Base-by-base conservation (phyloP, 2,113 vertebrate genomes). In the Hylia prasina region DNA sequence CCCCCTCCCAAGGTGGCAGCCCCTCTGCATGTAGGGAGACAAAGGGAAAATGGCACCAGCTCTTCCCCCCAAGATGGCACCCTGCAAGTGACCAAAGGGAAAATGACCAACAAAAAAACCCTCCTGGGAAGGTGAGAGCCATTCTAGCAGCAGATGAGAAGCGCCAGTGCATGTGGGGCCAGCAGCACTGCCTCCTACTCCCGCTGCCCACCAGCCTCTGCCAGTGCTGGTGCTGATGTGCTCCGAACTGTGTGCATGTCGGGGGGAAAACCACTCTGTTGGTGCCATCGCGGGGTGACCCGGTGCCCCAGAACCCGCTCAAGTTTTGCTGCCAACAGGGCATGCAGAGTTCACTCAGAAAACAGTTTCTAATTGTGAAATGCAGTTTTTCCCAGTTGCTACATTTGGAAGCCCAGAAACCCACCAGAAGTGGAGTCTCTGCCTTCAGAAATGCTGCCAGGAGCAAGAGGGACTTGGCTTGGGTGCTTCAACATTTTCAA, bases 251-350 rank as follows among this genome's bases (percentile, higher is more conserved):
- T 7, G n/a, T 4, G 1, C 33, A 44, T 16, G 15, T 11, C 1
- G 7, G 35, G 45, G 42, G 14, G 2, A 30, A 15, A 37, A 24
- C 16, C 3, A 3, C 35, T 15, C 57, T 51, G 13, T 2, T 15
- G 45, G 45, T 25, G 35, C 27, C 2, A 4, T 1, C 2, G 3
- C 0, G 7, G 44, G 57, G 28, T 40, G 30, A 42, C 23, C 30
- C 1, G 2, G 30, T 6, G 8, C 17, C 28, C 45, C 35, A 13
- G 45, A 8, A 40, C 45, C 37, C 3, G 17, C 47, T 42, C 18
- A 3, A 42, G 58, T 24, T 51, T 25, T 0, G 2, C 30, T 78
- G 35, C 17, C 45, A 13, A 16, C 1, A 40, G 44, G 20, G 35
- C n/a, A 50, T 50, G 22, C 22, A 42, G 23, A 40, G 14, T 16